Evolutionary conservation across 2,888 invertebrate species (phyloP).

Genomic region (Homarus gammarus): DNA sequence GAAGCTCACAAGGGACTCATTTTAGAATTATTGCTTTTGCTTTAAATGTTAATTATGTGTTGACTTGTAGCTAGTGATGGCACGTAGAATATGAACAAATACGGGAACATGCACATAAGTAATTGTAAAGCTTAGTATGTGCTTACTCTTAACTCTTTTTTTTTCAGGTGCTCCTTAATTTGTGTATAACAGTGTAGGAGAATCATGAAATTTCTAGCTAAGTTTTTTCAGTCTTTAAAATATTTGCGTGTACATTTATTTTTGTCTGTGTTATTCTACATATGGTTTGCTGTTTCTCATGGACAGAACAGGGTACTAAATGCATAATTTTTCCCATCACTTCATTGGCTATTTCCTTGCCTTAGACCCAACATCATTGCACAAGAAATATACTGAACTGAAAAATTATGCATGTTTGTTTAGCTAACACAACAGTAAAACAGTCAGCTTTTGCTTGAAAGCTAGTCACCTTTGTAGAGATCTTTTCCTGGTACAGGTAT

Average conservation of each 20-base stretch:
- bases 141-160: not conserved
- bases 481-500: too few species aligned
- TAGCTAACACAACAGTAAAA: not conserved
- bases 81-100: constrained; percentile 27
- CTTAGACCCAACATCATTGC: not conserved
- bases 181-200: not conserved
- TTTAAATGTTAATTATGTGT: constrained; percentile 57
- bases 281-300: too few species aligned
- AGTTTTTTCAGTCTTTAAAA: not conserved
- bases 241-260: not conserved
- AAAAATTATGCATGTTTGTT: not conserved
- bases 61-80: constrained; percentile 46
- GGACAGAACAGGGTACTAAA: not conserved
- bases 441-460: not conserved
- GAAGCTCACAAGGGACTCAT: constrained; percentile 34
- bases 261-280: too few species aligned
- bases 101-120: not conserved
- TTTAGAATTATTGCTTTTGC: constrained; percentile 53
- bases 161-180: not conserved
- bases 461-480: too few species aligned
- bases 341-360: not conserved
- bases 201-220: not conserved
- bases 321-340: not conserved
- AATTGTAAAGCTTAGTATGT: not conserved
- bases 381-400: not conserved